Conservation (phyloP, 2,113 vertebrate species). For the Eurypyga helias region DNA sequence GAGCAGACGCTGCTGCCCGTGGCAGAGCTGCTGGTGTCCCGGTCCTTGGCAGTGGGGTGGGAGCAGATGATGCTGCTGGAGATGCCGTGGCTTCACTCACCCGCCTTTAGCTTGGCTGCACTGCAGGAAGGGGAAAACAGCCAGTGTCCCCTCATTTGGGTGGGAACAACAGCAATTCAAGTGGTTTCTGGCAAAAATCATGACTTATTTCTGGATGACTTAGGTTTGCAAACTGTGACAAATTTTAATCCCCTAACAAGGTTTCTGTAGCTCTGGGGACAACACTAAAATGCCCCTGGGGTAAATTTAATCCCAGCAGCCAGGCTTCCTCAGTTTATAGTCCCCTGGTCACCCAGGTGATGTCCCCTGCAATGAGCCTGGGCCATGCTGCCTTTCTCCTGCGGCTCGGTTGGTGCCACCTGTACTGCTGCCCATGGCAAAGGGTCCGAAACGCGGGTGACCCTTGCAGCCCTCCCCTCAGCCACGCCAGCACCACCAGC, state of each 20-base stretch:
- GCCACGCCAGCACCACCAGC: neutral
- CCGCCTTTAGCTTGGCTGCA: neutral
- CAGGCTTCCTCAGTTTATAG: fast-evolving
- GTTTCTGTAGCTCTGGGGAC: neutral
- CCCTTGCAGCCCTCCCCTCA: neutral
- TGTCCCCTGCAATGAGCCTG: fast-evolving
- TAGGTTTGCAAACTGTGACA: no score
- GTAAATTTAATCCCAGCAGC: neutral
- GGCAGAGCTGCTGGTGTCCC: neutral
- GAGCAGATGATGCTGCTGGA: neutral
- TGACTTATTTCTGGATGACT: neutral
- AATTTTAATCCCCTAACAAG: neutral
- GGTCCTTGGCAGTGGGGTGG: neutral
- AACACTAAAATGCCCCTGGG: neutral
- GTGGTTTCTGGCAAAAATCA: neutral
- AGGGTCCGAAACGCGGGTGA: neutral
- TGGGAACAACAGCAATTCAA: fast-evolving
- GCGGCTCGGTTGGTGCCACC: fast-evolving
- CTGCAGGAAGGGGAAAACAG: neutral
- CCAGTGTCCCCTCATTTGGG: neutral
- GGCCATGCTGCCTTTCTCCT: neutral
- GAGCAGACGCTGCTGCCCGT: fast-evolving
- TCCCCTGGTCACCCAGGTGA: no score
- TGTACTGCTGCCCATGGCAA: neutral
- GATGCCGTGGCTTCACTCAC: neutral